Conservation (phyloP, 2,113 vertebrate species). For the Pao palembangensis region DNA sequence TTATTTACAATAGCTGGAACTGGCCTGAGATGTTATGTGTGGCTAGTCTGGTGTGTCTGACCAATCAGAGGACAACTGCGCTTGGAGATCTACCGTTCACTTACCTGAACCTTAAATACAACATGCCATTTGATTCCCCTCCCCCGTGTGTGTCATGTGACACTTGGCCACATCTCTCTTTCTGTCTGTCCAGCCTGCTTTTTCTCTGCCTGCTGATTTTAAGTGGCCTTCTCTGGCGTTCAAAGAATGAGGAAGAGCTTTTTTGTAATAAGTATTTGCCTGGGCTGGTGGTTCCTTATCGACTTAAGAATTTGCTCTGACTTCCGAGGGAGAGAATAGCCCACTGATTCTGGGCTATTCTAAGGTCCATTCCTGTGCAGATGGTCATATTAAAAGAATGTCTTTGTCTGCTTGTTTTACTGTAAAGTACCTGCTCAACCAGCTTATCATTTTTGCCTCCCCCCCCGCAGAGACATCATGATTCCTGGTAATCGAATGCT, state of each 20-base stretch:
- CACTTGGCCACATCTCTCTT: conserved; percentile 6
- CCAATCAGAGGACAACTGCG: too few species aligned
- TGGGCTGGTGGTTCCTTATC: conserved; percentile 54
- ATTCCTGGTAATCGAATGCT: conserved; percentile 99
- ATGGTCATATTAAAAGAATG: conserved; percentile 75
- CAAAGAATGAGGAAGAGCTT: conserved; percentile 12
- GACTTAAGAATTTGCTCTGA: conserved; percentile 66
- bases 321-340: conserved; percentile 34
- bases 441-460: conserved; percentile 51
- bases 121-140: conserved; percentile 45
- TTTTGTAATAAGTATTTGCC: conserved; percentile 41
- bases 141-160: conserved; percentile 37
- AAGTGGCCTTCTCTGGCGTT: conserved; percentile 18
- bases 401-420: conserved; percentile 79
- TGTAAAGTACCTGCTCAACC: conserved; percentile 65
- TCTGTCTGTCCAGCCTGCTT: not conserved
- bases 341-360: conserved; percentile 50
- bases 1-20: too few species aligned
- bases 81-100: too few species aligned
- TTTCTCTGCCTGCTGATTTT: conserved; percentile 16
- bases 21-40: too few species aligned
- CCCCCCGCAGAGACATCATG: conserved; percentile 94
- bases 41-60: too few species aligned
- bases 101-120: conserved; percentile 45
- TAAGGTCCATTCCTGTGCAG: conserved; percentile 50